phyloP scores from a whole-genome alignment of 1,140 invertebrate genomes.

The Heliconius eleuchia region DNA sequence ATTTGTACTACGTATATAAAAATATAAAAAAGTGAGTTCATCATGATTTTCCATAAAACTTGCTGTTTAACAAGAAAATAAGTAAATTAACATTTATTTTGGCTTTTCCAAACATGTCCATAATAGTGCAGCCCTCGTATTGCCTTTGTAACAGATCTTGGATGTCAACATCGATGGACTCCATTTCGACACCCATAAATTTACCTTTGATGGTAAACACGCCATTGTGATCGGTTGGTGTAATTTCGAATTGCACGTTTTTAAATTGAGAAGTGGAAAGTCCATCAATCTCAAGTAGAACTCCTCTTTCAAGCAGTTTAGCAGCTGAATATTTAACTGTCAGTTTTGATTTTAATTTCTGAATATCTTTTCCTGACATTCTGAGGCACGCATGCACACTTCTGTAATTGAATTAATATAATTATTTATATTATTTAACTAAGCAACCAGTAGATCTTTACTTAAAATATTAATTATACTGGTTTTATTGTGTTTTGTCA shows the following conservation, averaged over 20 bases:
- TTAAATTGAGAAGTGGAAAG: slow-evolving; percentile 86
- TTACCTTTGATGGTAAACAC: slow-evolving; percentile 88
- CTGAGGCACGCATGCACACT: slow-evolving; percentile 81
- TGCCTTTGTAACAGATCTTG: slow-evolving; percentile 90
- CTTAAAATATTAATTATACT: too few species aligned
- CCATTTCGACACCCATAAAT: slow-evolving; percentile 91
- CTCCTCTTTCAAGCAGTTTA: slow-evolving; percentile 88
- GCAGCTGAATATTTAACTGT: slow-evolving; percentile 88
- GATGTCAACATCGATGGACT: slow-evolving; percentile 88
- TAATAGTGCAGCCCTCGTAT: slow-evolving; percentile 89
- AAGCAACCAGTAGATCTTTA: too few species aligned
- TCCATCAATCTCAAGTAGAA: slow-evolving; percentile 88
- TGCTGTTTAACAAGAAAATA: slow-evolving; percentile 88
- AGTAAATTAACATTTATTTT: slow-evolving; percentile 91
- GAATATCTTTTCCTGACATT: slow-evolving; percentile 78
- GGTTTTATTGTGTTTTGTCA: too few species aligned
- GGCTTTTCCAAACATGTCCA: slow-evolving; percentile 91
- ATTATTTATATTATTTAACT: not conserved
- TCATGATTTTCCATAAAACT: slow-evolving; percentile 86
- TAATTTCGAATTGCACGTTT: slow-evolving; percentile 90
- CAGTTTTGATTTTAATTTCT: slow-evolving; percentile 83
- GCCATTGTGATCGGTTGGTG: slow-evolving; percentile 85
- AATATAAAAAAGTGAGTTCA: not conserved
- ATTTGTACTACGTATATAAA: not conserved
- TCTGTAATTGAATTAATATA: slow-evolving; percentile 57